Evolutionary conservation across 2,888 invertebrate species (phyloP), one percentile per base, ranked within the genome.

Genomic region (Patella ulyssiponensis): DNA sequence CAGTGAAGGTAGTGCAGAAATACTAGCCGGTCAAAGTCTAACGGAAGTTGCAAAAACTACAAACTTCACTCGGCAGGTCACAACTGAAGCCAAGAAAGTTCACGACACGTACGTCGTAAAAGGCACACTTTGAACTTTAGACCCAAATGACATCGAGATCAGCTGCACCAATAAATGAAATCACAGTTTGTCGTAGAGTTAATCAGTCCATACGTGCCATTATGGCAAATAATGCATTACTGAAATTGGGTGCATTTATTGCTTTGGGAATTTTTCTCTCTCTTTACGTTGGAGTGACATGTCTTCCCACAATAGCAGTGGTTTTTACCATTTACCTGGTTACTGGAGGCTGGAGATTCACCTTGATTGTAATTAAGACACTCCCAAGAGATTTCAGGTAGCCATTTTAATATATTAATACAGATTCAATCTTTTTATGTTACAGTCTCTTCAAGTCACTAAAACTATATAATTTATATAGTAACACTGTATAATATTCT

Each of bases 281-380:
- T 51, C 78, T 78, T 15, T 84, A 83, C 64, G 77, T 86, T 0
- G 83, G 85, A 3, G 80, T 81, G 75, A 80, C 87, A 7, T 80
- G 83, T 23, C 51, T 77, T 17, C 52, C 84, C 12, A 84, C 88
- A 44, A 79, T 83, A 14, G 73, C 77, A 3, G 73, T 79, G 9
- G 83, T 88, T 14, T 84, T 87, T 73, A 76, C 71, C 7, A 81
- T 83, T 9, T 89, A 90, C 77, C 78, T 89, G 12, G 82, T 77
- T 3, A 89, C 88, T 0, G 90, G 90, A 20, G 90, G 90, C n/a
- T 90, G 87, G 87, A 80, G 76, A 69, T 90, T 87, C 78, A 80
- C 85, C 23, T 86, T 82, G 80, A 84, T 90, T 20, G 85, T 89
- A 9, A 75, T 84, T 20, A 84, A 84, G 71, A 90, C 90, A 1